A percentile compares a stretch with the other conserved stretches of the same genome.
Conservation (phyloP, 1,140 invertebrate genomes). For the Mercenaria mercenaria region DNA sequence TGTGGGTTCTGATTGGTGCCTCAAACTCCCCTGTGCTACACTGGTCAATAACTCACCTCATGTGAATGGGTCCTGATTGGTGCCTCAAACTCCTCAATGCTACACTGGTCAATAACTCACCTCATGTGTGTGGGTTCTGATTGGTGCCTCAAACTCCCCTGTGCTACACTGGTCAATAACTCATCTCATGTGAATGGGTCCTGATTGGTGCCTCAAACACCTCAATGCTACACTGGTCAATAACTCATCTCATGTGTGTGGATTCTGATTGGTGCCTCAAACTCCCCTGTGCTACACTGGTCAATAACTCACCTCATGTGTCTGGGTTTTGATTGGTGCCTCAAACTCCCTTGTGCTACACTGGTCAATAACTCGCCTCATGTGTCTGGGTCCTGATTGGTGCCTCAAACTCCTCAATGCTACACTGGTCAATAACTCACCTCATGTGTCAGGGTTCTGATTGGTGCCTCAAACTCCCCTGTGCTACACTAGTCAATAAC, state of each 20-base stretch:
- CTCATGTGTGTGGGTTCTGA: slow-evolving; percentile 87
- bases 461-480: slow-evolving; percentile 83
- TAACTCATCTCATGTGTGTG: slow-evolving; percentile 87
- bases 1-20: slow-evolving; percentile 85
- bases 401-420: slow-evolving; percentile 83
- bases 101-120: slow-evolving; percentile 87
- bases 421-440: slow-evolving; percentile 87
- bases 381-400: slow-evolving; percentile 87
- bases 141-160: slow-evolving; percentile 83
- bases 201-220: slow-evolving; percentile 84
- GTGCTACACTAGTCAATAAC: slow-evolving; percentile 87
- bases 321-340: slow-evolving; percentile 85
- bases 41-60: slow-evolving; percentile 87
- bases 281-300: slow-evolving; percentile 85
- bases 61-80: slow-evolving; percentile 87
- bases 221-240: slow-evolving; percentile 86
- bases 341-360: slow-evolving; percentile 85
- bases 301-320: slow-evolving; percentile 88
- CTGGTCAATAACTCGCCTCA: slow-evolving; percentile 87
- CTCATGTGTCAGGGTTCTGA: slow-evolving; percentile 87
- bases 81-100: slow-evolving; percentile 83
- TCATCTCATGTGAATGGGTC: slow-evolving; percentile 87
- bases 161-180: slow-evolving; percentile 87
- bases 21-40: slow-evolving; percentile 85
- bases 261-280: slow-evolving; percentile 84